phyloP scores from a whole-genome alignment of 2,113 vertebrate species.

The Chloropsis hardwickii region DNA sequence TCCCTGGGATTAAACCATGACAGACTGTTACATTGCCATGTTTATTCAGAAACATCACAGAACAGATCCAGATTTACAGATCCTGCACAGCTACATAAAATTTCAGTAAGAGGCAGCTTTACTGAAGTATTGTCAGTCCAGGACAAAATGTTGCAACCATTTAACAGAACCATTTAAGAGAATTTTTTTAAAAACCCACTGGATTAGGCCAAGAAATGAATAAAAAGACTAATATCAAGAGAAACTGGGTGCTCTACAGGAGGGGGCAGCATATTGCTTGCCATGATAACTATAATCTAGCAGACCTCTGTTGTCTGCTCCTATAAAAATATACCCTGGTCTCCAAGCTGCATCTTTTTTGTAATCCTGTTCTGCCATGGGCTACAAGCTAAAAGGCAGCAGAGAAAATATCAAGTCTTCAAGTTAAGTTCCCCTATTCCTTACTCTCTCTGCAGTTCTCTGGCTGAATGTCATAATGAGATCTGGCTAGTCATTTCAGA shows the following conservation, averaged over 20 bases:
- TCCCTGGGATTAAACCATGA: fast-evolving
- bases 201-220: neutral
- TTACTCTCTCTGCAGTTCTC: neutral
- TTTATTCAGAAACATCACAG: neutral
- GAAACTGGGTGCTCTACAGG: neutral
- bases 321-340: neutral
- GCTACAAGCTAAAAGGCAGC: neutral
- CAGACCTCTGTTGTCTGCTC: neutral
- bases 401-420: neutral
- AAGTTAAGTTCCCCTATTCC: neutral
- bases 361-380: neutral
- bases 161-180: neutral
- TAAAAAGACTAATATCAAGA: neutral
- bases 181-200: neutral
- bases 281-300: neutral
- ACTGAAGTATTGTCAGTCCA: neutral
- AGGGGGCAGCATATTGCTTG: neutral
- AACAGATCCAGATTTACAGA: neutral
- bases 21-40: neutral
- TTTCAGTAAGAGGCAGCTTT: neutral
- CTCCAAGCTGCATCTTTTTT: neutral
- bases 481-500: neutral
- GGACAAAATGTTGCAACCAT: neutral
- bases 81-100: neutral
- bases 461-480: neutral